Base-by-base conservation (phyloP, 2,797 vertebrate genomes). In the Fringilla coelebs region DNA sequence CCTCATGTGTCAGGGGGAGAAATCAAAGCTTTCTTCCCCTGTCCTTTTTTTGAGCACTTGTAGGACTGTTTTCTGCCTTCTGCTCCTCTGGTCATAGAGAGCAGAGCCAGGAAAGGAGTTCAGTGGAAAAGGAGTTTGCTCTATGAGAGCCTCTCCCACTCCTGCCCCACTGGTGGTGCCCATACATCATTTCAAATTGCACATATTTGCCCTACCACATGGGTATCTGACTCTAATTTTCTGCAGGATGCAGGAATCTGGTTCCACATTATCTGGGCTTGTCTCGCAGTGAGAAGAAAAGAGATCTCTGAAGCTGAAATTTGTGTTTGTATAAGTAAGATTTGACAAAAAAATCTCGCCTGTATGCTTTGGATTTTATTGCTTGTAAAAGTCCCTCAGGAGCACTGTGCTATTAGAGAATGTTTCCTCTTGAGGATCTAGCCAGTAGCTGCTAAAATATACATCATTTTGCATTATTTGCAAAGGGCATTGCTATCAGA, bases 381-480 rank as follows among this genome's bases (percentile, higher is more conserved):
- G 67, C 93, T 95, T 94, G 65, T 93, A 93, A 96, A 94, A 87
- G 66, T 55, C 90, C 87, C 94, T 88, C 46, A 68, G 92, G 91
- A 92, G 66, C 49, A 87, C 52, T 93, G 67, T 58, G 66, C 76
- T 93, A 89, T 96, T 96, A 95, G 81, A 92, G 60, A 93, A 87
- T 90, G 79, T 79, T 95, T 88, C 57, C 93, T 90, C 89, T 91
- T 76, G 90, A 96, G 93, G 90, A 78, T 49, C 68, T 93, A 81
- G 40, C 45, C 82, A 83, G 81, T 78, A 94, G 74, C 88, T 92
- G 85, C 94, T 94, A 92, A 92, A 96, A 93, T 95, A 91, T 92
- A 92, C 71, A 90, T 92, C 81, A 90, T 80, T 96, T 95, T 96
- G 84, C 92, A 78, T 95, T 94, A 95, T 85, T 90, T 96, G 91